Evolutionary conservation across 2,888 invertebrate genomes (phyloP).

Genomic region (Petrophora chlorosata): DNA sequence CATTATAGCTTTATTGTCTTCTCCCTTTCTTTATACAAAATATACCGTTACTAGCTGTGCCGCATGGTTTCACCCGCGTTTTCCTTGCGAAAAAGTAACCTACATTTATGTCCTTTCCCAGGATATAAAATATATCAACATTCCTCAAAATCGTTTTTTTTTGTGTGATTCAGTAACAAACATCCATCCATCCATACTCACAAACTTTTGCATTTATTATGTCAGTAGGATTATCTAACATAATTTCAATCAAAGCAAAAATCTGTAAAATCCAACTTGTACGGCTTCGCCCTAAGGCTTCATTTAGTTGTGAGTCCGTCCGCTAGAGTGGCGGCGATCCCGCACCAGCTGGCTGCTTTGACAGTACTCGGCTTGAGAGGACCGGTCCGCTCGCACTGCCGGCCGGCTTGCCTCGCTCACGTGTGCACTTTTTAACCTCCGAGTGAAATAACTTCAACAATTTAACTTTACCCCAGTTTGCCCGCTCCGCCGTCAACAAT

Average conservation of each 20-base stretch:
- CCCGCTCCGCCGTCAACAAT: conserved; percentile 55
- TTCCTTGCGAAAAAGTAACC: too few relatives aligned
- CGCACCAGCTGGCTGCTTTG: conserved; percentile 70
- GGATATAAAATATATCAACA: too few relatives aligned
- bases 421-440: conserved; percentile 67
- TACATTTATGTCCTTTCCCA: too few relatives aligned
- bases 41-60: too few relatives aligned
- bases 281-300: conserved; percentile 45
- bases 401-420: conserved; percentile 61
- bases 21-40: too few relatives aligned
- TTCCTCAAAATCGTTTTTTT: too few relatives aligned
- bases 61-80: too few relatives aligned
- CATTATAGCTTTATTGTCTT: too few relatives aligned
- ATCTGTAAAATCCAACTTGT: conserved; percentile 39
- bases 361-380: conserved; percentile 69
- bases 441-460: conserved; percentile 32
- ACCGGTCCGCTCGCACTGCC: conserved; percentile 55
- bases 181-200: too few relatives aligned
- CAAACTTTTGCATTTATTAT: too few relatives aligned
- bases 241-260: conserved; percentile 9
- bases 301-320: conserved; percentile 70
- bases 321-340: conserved; percentile 72
- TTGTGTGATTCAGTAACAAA: too few relatives aligned
- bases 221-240: too few relatives aligned
- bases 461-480: conserved; percentile 35